Evolutionary conservation across 2,797 vertebrate species (phyloP).

Genomic region (Gorsachius magnificus): DNA sequence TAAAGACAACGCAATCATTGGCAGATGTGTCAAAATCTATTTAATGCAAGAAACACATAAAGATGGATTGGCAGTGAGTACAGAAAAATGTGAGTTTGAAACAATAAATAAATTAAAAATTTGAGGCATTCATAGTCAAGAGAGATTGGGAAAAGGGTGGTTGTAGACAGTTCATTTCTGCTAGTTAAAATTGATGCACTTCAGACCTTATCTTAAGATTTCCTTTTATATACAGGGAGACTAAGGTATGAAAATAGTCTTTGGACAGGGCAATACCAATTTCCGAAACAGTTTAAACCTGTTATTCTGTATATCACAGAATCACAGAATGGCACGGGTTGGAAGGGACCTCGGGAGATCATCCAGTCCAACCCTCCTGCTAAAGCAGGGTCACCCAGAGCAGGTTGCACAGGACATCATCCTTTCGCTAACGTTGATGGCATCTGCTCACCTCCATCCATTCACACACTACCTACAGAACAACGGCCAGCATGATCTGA

Average conservation of each 20-base stretch:
- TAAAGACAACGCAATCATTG: conserved; percentile 2
- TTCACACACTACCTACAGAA: neutral
- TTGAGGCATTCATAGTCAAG: neutral
- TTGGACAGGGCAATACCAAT: neutral
- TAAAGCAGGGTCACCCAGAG: too few species aligned
- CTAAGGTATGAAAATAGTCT: neutral
- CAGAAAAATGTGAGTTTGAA: neutral
- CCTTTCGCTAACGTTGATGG: neutral
- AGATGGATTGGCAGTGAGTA: neutral
- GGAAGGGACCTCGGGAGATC: too few species aligned
- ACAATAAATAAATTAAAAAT: neutral
- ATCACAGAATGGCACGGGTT: too few species aligned
- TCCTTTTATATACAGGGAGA: neutral
- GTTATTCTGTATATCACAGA: neutral
- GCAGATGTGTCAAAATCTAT: neutral
- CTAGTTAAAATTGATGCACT: neutral
- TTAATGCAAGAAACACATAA: neutral
- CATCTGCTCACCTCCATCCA: neutral
- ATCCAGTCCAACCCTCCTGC: too few species aligned
- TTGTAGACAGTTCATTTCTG: neutral
- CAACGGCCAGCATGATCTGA: neutral
- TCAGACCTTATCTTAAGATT: neutral
- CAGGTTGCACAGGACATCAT: too few species aligned
- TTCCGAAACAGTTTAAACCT: neutral
- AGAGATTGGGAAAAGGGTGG: neutral